Conservation (phyloP, 2,113 vertebrate genomes). For the Anolis carolinensis region DNA sequence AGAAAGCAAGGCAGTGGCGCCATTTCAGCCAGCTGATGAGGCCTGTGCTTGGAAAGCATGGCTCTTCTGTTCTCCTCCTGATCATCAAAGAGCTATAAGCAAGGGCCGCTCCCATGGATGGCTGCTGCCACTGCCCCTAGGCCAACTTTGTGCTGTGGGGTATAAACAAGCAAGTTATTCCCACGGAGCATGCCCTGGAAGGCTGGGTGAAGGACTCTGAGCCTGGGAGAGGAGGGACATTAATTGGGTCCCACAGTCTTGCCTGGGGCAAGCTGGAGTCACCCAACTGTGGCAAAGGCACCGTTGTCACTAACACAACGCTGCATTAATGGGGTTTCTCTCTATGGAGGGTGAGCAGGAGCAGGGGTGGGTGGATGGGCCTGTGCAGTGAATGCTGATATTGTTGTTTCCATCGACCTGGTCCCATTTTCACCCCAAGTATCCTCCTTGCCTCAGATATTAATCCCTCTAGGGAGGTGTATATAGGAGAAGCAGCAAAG, state of each 20-base stretch:
- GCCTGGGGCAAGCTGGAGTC: slow-evolving; percentile 17
- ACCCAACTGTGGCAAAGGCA: slow-evolving; percentile 20
- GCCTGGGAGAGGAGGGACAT: slow-evolving; percentile 20
- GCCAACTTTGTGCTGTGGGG: slow-evolving; percentile 29
- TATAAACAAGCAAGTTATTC: slow-evolving; percentile 26
- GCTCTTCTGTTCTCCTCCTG: background rate
- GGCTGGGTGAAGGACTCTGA: background rate
- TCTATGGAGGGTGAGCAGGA: too few relatives aligned
- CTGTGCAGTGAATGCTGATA: slow-evolving; percentile 2
- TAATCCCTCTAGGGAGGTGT: background rate
- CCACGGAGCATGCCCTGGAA: slow-evolving; percentile 21
- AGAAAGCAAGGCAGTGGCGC: background rate
- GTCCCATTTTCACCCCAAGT: background rate
- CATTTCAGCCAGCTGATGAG: background rate
- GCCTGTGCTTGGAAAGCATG: background rate
- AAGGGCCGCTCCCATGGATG: slow-evolving; percentile 14
- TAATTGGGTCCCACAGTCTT: slow-evolving; percentile 26
- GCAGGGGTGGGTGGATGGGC: background rate
- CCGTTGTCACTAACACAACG: background rate
- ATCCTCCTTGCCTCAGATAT: background rate
- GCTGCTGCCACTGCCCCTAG: slow-evolving; percentile 3
- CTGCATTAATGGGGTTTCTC: slow-evolving; percentile 4
- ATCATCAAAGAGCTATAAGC: slow-evolving; percentile 4
- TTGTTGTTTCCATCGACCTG: background rate
- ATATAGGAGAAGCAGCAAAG: background rate